Evolutionary conservation across 2,113 vertebrate species (phyloP).

Genomic region (Cynopterus brachyotis): DNA sequence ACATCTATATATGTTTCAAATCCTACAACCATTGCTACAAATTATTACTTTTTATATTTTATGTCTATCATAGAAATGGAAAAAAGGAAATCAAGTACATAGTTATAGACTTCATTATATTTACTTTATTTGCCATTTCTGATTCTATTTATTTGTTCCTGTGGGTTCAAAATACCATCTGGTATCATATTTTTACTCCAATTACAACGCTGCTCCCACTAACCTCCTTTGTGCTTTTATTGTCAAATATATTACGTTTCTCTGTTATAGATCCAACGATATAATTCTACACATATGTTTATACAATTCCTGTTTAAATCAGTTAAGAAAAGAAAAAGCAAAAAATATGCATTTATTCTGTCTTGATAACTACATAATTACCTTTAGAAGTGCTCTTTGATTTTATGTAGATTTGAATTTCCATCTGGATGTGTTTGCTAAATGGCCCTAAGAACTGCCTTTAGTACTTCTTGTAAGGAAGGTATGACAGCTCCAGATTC

Average conservation of each 20-base stretch:
- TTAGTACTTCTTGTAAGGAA: background rate
- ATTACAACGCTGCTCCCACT: background rate
- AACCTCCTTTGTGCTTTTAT: background rate
- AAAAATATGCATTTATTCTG: background rate
- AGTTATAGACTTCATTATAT: background rate
- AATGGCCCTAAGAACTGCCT: background rate
- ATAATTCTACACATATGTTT: background rate
- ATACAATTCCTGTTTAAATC: background rate
- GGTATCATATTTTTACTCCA: background rate
- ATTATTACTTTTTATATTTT: background rate
- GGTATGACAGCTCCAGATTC: background rate
- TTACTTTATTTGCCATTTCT: background rate
- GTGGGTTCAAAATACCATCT: background rate
- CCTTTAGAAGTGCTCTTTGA: background rate
- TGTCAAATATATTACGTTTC: background rate
- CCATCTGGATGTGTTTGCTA: background rate
- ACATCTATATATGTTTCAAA: background rate
- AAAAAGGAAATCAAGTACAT: background rate
- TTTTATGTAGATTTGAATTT: background rate
- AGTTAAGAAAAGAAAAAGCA: background rate
- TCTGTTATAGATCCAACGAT: background rate
- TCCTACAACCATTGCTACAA: background rate
- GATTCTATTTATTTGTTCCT: background rate
- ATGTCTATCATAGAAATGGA: background rate
- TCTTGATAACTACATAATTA: background rate